Evolutionary conservation across 53 echinoderm and acorn worm species (phyloP), one percentile per base, ranked within the genome.

Genomic region (Antedon mediterranea): DNA sequence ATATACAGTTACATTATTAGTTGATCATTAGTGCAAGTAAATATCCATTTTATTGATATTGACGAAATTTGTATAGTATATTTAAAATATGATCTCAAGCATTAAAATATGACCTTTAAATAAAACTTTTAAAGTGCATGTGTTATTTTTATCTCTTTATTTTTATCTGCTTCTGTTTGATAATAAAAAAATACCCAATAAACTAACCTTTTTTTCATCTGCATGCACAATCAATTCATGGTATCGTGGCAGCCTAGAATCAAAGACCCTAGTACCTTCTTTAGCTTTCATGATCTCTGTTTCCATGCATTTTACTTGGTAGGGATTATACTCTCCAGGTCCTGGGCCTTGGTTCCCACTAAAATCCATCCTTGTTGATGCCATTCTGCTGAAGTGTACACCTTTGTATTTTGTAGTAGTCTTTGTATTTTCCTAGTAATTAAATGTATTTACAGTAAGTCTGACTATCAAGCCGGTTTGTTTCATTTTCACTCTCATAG

Each of bases 331-430:
- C 75, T 98, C 98, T 3, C 98, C 98, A 0, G 98, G 98, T 13
- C 98, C 98, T 20, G 98, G 98, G 27, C 98, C 98, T 0, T 72
- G 44, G 8, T 84, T 82, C 2, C 98, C 98, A 26, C 84, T 33
- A 73, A 98, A 98, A 74, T 93, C 98, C 98, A 98, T 98, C 78
- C 98, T 79, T 18, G 74, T 28, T 0, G 90, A 84, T 27, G 98
- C 90, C 83, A 92, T 80, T 43, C 77, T 83, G 4, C 98, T 92
- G 81, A 98, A 98, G 78, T 98, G 98, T 29, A 92, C 89, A 20
- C 98, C 98, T 77, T 89, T 92, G 83, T 98, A 98, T 75, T 98
- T 98, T 20, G 80, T 84, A 9, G 98, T 89, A 32, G 98, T 86
- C 75, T 98, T 98, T 11, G 98, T 98, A 4, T 92, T 77, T 30